Evolutionary conservation across 2,797 vertebrate species (phyloP).

Genomic region (Muscicapa striata): DNA sequence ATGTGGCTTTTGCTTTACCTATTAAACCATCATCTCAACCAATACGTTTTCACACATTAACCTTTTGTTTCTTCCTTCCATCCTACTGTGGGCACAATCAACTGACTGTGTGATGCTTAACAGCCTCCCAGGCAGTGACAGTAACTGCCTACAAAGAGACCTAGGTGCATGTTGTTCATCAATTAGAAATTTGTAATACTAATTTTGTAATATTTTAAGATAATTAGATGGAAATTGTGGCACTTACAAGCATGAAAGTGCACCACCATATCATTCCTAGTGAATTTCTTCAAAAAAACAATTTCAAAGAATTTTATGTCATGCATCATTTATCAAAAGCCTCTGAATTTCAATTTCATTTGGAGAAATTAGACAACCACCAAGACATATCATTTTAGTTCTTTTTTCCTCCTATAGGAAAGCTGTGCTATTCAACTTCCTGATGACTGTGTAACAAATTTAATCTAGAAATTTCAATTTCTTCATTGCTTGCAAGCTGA

Average conservation of each 20-base stretch:
- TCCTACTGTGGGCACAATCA: rapidly evolving
- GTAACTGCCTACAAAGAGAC: not conserved
- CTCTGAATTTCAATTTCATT: not conserved
- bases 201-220: not conserved
- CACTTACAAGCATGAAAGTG: not conserved
- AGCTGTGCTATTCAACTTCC: not conserved
- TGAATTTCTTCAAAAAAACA: not conserved
- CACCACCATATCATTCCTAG: not conserved
- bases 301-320: not conserved
- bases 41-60: not conserved
- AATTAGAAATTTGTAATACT: not conserved
- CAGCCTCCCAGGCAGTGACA: not conserved
- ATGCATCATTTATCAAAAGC: not conserved
- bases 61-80: rapidly evolving
- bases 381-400: not conserved
- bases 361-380: not conserved
- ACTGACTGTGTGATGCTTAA: not conserved
- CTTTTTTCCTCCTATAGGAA: not conserved
- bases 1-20: not conserved
- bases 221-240: not conserved
- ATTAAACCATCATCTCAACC: not conserved
- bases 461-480: not conserved
- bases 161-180: rapidly evolving
- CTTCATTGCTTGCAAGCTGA: not conserved
- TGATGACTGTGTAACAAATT: not conserved